Evolutionary conservation across 2,888 invertebrate genomes (phyloP), one percentile per base, ranked within the genome.

Genomic region (Taphrorychus bicolor): DNA sequence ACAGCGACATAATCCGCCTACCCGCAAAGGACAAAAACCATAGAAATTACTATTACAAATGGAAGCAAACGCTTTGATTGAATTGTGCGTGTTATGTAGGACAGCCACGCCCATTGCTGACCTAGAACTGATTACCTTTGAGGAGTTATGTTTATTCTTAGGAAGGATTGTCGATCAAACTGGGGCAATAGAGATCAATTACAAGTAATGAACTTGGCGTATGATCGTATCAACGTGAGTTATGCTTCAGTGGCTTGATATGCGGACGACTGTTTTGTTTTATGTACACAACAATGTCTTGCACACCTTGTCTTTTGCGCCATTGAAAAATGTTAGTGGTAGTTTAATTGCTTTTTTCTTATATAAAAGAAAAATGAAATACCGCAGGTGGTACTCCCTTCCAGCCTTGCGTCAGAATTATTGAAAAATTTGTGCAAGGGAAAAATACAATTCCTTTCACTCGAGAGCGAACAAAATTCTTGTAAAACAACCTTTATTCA

Each of bases 111-210:
- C 49, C 32, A 49, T 16, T 5, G 42, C 7, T 59, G 59, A 59
- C 59, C 59, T 48, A 59, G 59, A 59, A 23, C 59, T 32, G 49
- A 49, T 59, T 59, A 59, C 9, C 19, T 14, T 42, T 24, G 59
- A 49, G 49, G 59, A 59, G 59, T 59, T 59, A 49, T 59, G 17
- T 59, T 14, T 57, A 45, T n/a, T 42, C 18, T 57, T 21, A 42
- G 45, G 57, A 18, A 24, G 24, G 16, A 24, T 18, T 7, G 45
- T 51, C n/a, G 51, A 11, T n/a, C 17, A 42, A 57, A 17, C 42
- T 57, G 19, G 57, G 23, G 45, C 57, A 57, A 21, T 4, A 11
- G 17, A 21, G 41, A 57, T 57, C 57, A 45, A 45, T 57, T 57
- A 42, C 45, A n/a, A 5, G 42, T 19, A 42, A 42, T 57, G 41